A percentile compares a stretch with the other conserved stretches of the same genome.
Evolutionary conservation across 2,888 invertebrate genomes (phyloP).

Genomic region (Pristionchus japonicus): DNA sequence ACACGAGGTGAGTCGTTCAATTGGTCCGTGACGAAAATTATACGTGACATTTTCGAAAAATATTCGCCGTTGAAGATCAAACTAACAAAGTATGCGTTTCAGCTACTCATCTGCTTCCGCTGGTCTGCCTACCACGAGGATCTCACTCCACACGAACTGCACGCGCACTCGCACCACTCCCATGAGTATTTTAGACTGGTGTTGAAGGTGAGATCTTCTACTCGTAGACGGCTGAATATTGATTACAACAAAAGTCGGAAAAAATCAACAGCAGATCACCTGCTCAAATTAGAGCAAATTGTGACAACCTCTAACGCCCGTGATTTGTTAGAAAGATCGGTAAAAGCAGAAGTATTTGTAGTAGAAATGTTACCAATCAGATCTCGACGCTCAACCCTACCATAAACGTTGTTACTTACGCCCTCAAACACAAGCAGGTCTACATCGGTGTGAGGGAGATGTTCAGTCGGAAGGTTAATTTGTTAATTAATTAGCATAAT

Average conservation of each 20-base stretch:
- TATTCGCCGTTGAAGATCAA: too few relatives aligned
- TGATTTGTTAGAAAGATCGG: too few relatives aligned
- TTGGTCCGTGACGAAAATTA: too few relatives aligned
- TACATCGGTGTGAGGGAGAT: slow-evolving; percentile 11
- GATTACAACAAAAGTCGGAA: too few relatives aligned
- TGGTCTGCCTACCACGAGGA: not conserved
- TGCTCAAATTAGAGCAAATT: too few relatives aligned
- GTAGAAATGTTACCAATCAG: not conserved
- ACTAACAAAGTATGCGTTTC: not conserved
- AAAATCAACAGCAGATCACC: too few relatives aligned
- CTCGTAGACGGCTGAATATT: too few relatives aligned
- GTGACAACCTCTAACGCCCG: too few relatives aligned
- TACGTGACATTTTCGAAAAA: too few relatives aligned
- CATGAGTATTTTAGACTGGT: not conserved
- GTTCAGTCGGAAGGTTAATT: slow-evolving; percentile 27
- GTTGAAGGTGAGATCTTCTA: not conserved
- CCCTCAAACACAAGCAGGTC: slow-evolving; percentile 26
- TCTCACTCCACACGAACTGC: not conserved
- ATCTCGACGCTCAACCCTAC: slow-evolving; percentile 14
- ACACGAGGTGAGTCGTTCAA: not conserved
- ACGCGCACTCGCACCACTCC: slow-evolving; percentile 22
- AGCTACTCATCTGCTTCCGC: slow-evolving; percentile 19
- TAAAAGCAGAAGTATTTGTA: too few relatives aligned
- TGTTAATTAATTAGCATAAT: not conserved
- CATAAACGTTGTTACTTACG: slow-evolving; percentile 14